A percentile compares a stretch with the other conserved stretches of the same genome.
These are phyloP conservation scores for Thereva unica DNA, from an alignment of 2,888 invertebrate genomes.

Conservation along the genomic window DNA sequence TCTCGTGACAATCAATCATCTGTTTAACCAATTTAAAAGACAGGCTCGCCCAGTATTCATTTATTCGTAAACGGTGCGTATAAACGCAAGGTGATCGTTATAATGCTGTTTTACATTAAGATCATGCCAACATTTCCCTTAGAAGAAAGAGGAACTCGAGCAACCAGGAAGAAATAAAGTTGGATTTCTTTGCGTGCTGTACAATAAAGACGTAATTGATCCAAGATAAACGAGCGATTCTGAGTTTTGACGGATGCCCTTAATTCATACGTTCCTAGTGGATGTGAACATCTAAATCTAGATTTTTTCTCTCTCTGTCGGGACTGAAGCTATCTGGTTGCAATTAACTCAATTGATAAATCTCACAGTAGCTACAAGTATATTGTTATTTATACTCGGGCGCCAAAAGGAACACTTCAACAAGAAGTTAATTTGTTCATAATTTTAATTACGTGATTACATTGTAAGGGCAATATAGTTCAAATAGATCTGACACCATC, in stretches of 20 bases:
- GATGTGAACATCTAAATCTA: conserved; percentile 8
- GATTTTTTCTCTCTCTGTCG: not conserved
- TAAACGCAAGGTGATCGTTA: conserved; percentile 12
- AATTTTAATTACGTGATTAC: too few species aligned
- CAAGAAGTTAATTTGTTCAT: too few species aligned
- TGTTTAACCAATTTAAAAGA: conserved; percentile 6
- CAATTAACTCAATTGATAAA: too few species aligned
- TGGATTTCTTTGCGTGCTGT: conserved; percentile 13
- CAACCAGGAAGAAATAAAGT: conserved; percentile 23
- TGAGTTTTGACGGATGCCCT: conserved; percentile 15
- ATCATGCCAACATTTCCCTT: not conserved
- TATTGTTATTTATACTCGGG: too few species aligned
- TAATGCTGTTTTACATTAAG: not conserved
- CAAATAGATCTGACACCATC: too few species aligned
- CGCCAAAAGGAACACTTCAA: too few species aligned
- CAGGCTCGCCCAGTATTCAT: conserved; percentile 1
- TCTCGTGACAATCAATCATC: conserved; percentile 41
- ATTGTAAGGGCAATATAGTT: too few species aligned
- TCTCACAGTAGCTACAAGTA: too few species aligned
- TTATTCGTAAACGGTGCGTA: conserved; percentile 15
- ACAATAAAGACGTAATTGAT: conserved; percentile 21
- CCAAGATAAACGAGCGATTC: conserved; percentile 19
- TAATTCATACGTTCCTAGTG: conserved; percentile 4
- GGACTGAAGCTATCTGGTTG: not conserved
- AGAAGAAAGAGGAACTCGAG: not conserved